Percentiles rank a stretch among this genome's conserved stretches.
phyloP scores from a whole-genome alignment of 2,888 invertebrate genomes.

The Crematogaster levior region DNA sequence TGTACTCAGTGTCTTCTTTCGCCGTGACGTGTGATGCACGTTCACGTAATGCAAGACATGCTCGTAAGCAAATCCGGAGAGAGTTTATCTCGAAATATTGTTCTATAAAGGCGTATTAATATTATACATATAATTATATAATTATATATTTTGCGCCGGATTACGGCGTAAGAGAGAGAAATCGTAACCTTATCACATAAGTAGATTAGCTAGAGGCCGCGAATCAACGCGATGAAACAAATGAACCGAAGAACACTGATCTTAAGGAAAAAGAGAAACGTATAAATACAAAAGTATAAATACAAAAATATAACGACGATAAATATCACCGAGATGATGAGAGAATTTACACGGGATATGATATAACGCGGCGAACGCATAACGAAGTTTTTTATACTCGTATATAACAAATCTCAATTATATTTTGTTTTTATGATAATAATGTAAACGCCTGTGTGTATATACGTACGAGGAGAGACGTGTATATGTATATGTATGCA shows the following conservation, averaged over 20 bases:
- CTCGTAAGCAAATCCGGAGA: constrained; percentile 54
- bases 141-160: constrained; percentile 40
- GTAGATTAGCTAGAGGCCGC: constrained; percentile 82
- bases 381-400: constrained; percentile 83
- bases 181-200: constrained; percentile 77
- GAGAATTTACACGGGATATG: constrained; percentile 55
- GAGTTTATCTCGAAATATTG: constrained; percentile 70
- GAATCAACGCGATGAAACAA: constrained; percentile 78
- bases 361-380: constrained; percentile 66
- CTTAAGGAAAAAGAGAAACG: constrained; percentile 62
- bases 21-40: constrained; percentile 38
- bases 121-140: constrained; percentile 66
- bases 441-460: constrained; percentile 53
- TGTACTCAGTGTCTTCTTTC: constrained; percentile 39
- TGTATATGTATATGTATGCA: constrained; percentile 49
- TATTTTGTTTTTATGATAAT: constrained; percentile 79
- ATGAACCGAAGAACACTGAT: constrained; percentile 72
- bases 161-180: constrained; percentile 34
- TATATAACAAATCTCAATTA: constrained; percentile 80
- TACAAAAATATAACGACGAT: constrained; percentile 43
- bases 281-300: constrained; percentile 31
- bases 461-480: constrained; percentile 48
- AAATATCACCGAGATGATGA: constrained; percentile 61
- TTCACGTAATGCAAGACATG: constrained; percentile 45
- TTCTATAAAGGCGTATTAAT: constrained; percentile 74